Percentiles rank a stretch among this genome's conserved stretches.
phyloP scores from a whole-genome alignment of 1,140 invertebrate genomes.

The Vanessa atalanta region DNA sequence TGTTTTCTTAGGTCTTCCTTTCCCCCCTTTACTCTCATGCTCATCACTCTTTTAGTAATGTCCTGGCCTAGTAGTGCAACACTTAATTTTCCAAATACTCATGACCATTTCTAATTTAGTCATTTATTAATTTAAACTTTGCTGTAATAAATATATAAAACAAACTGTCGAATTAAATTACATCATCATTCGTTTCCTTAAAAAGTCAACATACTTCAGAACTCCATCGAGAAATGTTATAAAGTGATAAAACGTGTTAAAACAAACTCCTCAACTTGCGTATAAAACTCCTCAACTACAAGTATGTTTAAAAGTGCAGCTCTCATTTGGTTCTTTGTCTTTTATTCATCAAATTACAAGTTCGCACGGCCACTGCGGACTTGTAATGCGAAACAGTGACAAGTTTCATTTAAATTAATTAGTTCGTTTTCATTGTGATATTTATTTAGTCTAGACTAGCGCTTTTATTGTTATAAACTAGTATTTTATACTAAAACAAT shows the following conservation, averaged over 20 bases:
- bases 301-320: slow-evolving; percentile 17
- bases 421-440: background rate
- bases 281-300: slow-evolving; percentile 14
- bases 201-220: background rate
- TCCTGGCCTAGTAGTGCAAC: no score
- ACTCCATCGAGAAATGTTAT: background rate
- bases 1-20: no score
- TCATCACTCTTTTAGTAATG: no score
- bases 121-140: no score
- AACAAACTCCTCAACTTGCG: slow-evolving; percentile 6
- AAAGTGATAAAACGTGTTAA: slow-evolving; percentile 11
- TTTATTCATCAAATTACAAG: slow-evolving; percentile 19
- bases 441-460: background rate
- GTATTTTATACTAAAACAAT: background rate
- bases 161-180: no score
- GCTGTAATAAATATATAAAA: no score
- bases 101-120: no score
- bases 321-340: slow-evolving; percentile 19
- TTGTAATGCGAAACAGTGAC: slow-evolving; percentile 17
- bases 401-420: slow-evolving; percentile 17
- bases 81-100: no score
- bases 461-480: background rate
- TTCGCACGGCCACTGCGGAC: background rate
- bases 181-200: background rate
- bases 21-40: no score